Evolutionary conservation across 2,888 invertebrate species (phyloP), one percentile per base, ranked within the genome.

Genomic region (Oligia latruncula): DNA sequence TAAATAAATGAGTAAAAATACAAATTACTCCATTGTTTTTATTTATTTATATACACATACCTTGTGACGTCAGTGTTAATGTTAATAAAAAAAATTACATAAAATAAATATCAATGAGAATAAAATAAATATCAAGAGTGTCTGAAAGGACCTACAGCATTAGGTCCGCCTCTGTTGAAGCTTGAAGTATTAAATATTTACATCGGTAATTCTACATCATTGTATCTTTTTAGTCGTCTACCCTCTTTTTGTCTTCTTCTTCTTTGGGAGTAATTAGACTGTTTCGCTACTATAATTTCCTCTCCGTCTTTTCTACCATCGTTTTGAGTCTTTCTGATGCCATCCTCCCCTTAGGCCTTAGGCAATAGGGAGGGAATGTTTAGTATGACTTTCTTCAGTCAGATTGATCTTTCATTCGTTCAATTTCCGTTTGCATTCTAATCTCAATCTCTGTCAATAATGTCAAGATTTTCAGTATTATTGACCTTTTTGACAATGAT

Each of bases 1-100:
- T 81, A 58, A 77, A 66, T 79, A 79, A 81, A 70, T 58, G 15
- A n/a, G 5, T 77, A 49, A 64, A 17, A 64, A 62, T 35, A 83
- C 29, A 66, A 43, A 43, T 43, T 15, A 9, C 1, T 49, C 9
- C 8, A n/a, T 11, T 71, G 20, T 60, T 83, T 72, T 74, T n/a
- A 52, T 82, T 82, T 9, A 4, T 46, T 40, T 23, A 17, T 43
- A 52, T n/a, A 17, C 6, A n/a, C 6, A 46, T 2, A 40, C 43
- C 17, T 2, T 60, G 4, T 8, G n/a, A 40, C 17, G 17, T 35
- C 5, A 35, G 13, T 49, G 13, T 13, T 49, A 49, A 11, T 55
- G 0, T 23, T 5, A 23, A 35, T 29, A 29, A 29, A 29, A 29
- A 29, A 29, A 29, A 29, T 29, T 29, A 29, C 29, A n/a, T n/a